Evolutionary conservation across 2,797 vertebrate species (phyloP).

Genomic region (Neosilurus mollespiculum): DNA sequence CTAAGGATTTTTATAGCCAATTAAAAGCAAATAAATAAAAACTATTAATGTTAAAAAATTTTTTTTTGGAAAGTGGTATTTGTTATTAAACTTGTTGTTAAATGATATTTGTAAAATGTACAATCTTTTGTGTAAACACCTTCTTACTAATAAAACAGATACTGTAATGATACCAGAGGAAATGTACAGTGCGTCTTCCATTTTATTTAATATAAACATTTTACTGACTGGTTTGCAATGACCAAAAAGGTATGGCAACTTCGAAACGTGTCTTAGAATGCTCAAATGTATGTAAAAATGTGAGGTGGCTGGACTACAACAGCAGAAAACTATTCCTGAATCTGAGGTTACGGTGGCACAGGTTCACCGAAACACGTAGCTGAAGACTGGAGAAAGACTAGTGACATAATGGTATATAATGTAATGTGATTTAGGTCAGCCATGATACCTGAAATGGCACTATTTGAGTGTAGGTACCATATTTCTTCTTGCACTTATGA

Average conservation of each 20-base stretch:
- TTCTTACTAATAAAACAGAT: background rate
- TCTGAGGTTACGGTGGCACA: background rate
- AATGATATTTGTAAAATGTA: background rate
- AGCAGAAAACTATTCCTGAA: background rate
- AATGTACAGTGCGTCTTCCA: background rate
- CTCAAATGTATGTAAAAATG: background rate
- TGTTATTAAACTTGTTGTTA: too few relatives aligned
- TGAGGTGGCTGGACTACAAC: background rate
- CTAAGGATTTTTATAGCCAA: background rate
- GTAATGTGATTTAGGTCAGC: background rate
- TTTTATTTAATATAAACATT: background rate
- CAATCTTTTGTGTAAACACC: background rate
- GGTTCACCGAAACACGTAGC: accelerated
- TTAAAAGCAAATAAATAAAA: too few relatives aligned
- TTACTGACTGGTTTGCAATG: background rate
- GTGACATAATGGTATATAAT: background rate
- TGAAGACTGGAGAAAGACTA: background rate
- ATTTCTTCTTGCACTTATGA: constrained; percentile 10
- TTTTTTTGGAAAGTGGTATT: too few relatives aligned
- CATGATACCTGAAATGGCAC: background rate
- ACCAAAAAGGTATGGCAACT: background rate
- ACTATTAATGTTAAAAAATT: background rate
- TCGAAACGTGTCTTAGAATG: background rate
- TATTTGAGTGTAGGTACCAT: background rate
- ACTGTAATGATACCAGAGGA: background rate